Percentiles rank a stretch among this genome's conserved stretches.
phyloP scores from a whole-genome alignment of 92 coral and sea anemone species.

The Palythoa caribaeorum region DNA sequence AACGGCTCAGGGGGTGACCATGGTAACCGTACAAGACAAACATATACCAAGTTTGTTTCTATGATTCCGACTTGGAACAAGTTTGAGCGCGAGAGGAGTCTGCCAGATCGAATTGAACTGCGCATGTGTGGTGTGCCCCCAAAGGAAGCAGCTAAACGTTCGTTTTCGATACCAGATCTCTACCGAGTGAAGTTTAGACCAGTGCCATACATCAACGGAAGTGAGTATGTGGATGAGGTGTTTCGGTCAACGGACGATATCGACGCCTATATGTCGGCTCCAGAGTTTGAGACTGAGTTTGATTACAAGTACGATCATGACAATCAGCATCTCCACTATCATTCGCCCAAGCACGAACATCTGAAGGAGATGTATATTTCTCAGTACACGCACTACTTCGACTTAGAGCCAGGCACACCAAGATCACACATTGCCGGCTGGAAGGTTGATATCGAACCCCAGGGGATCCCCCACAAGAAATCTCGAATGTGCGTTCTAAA shows the following conservation, averaged over 20 bases:
- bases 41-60: conserved; percentile 75
- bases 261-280: conserved; percentile 57
- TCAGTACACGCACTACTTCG: conserved; percentile 87
- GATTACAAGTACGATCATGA: conserved; percentile 57
- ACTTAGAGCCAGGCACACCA: conserved; percentile 69
- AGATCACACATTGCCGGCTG: conserved; percentile 92
- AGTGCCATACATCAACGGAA: conserved; percentile 50
- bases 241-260: conserved; percentile 52
- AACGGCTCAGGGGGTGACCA: conserved; percentile 20
- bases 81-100: conserved; percentile 60
- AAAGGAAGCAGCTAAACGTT: conserved; percentile 46
- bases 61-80: conserved; percentile 68
- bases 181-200: conserved; percentile 80
- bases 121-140: conserved; percentile 76
- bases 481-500: conserved; percentile 88
- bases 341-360: conserved; percentile 59
- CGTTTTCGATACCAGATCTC: conserved; percentile 83
- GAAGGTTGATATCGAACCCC: conserved; percentile 89
- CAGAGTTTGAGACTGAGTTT: conserved; percentile 46
- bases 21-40: conserved; percentile 37
- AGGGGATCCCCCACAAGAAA: conserved; percentile 82
- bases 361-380: conserved; percentile 88
- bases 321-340: conserved; percentile 58
- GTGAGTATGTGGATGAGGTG: conserved; percentile 59
- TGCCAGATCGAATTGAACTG: conserved; percentile 91